A percentile compares a stretch with the other conserved stretches of the same genome.
Conservation (phyloP, 1,140 invertebrate genomes). For the Matsumurasca onukii region DNA sequence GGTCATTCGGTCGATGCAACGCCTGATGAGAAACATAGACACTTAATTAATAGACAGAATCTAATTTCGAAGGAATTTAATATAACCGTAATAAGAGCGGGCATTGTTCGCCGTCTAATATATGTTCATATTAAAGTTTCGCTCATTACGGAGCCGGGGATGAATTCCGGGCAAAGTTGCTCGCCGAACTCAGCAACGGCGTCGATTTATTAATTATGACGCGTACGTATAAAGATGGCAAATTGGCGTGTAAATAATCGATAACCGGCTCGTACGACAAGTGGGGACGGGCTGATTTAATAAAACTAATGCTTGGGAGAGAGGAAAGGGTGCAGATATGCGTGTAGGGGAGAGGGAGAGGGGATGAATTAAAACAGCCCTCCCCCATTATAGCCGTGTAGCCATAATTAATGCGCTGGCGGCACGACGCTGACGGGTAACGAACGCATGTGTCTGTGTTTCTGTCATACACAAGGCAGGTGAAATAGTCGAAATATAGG, state of each 20-base stretch:
- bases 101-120: constrained; percentile 21
- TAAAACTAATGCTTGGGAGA: constrained; percentile 38
- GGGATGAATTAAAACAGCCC: constrained; percentile 36
- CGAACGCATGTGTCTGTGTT: too few relatives aligned
- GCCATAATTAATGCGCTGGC: constrained; percentile 37
- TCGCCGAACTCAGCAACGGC: not conserved
- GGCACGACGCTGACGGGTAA: too few relatives aligned
- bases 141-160: not conserved
- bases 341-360: constrained; percentile 2
- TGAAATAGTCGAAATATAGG: too few relatives aligned
- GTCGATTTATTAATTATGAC: constrained; percentile 20
- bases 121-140: constrained; percentile 26
- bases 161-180: not conserved
- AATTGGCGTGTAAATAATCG: constrained; percentile 1
- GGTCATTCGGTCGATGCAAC: too few relatives aligned
- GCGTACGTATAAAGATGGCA: not conserved
- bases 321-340: constrained; percentile 19
- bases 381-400: constrained; percentile 35
- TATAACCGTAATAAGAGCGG: constrained; percentile 26
- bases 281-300: constrained; percentile 39
- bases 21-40: constrained; percentile 3
- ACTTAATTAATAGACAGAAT: constrained; percentile 27
- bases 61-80: constrained; percentile 25
- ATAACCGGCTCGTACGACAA: not conserved
- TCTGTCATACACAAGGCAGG: too few relatives aligned